Evolutionary conservation across 92 coral and sea anemone species (phyloP).

Genomic region (Palythoa heliodiscus): DNA sequence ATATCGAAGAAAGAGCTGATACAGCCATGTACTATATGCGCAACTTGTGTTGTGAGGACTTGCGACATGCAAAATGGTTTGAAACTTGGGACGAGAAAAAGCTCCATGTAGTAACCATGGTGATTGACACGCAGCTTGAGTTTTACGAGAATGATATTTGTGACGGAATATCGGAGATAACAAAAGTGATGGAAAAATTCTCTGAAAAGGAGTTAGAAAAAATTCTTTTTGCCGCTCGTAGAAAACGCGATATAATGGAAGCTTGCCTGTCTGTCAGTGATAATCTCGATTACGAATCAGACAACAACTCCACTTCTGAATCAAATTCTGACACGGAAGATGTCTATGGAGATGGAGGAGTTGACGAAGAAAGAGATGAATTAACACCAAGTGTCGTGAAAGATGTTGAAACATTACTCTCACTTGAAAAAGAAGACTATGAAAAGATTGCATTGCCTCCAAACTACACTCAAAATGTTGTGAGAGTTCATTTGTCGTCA

Average conservation of each 20-base stretch:
- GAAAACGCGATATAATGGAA: slow-evolving; percentile 30
- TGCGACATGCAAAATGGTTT: slow-evolving; percentile 82
- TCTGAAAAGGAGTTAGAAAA: slow-evolving; percentile 61
- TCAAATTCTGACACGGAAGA: neutral
- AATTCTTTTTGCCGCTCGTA: slow-evolving; percentile 45
- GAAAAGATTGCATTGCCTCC: neutral
- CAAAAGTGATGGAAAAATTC: slow-evolving; percentile 55
- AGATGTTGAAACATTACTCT: neutral
- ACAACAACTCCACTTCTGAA: slow-evolving; percentile 13
- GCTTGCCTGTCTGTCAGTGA: neutral
- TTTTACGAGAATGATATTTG: slow-evolving; percentile 85
- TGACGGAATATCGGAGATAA: slow-evolving; percentile 78
- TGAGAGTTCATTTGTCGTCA: neutral
- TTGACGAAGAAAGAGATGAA: neutral
- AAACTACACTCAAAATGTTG: neutral
- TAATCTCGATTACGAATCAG: neutral
- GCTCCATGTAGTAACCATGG: slow-evolving; percentile 63
- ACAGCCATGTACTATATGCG: slow-evolving; percentile 77
- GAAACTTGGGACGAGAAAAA: slow-evolving; percentile 68
- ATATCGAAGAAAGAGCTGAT: slow-evolving; percentile 80
- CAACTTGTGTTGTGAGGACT: slow-evolving; percentile 82
- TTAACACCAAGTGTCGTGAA: neutral
- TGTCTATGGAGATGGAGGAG: neutral
- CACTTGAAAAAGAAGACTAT: slow-evolving; percentile 1
- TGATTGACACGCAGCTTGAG: slow-evolving; percentile 60